Conservation (phyloP, 2,888 invertebrate species). For the Heliothis peltigera region DNA sequence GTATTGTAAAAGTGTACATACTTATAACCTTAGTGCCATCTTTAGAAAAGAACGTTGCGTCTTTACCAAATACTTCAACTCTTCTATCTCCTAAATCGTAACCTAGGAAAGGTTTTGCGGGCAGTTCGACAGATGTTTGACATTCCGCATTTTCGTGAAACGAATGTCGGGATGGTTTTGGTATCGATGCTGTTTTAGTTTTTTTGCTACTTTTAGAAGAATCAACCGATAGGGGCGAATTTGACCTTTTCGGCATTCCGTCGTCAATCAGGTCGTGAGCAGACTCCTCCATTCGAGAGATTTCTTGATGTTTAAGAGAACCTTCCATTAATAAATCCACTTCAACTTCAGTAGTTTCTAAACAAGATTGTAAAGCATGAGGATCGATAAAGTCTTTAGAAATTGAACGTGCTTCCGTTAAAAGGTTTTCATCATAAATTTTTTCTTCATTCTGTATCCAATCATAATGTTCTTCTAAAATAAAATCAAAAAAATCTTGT, state of each 20-base stretch:
- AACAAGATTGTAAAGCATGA: constrained; percentile 70
- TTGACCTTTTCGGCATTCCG: constrained; percentile 57
- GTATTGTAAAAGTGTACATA: constrained; percentile 79
- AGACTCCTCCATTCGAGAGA: constrained; percentile 63
- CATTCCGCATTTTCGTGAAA: constrained; percentile 40
- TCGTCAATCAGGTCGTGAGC: constrained; percentile 49
- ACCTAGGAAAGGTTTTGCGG: constrained; percentile 77
- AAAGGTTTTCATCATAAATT: constrained; percentile 73
- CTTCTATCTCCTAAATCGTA: constrained; percentile 83
- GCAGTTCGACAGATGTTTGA: constrained; percentile 48
- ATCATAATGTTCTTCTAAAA: constrained; percentile 84
- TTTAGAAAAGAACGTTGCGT: constrained; percentile 79
- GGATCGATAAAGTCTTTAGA: constrained; percentile 70
- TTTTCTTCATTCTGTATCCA: constrained; percentile 86
- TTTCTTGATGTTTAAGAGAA: constrained; percentile 81
- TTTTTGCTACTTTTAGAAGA: constrained; percentile 73
- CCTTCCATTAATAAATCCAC: constrained; percentile 83
- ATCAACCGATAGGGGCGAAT: constrained; percentile 64
- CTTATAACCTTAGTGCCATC: constrained; percentile 79
- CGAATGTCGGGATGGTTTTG: constrained; percentile 63
- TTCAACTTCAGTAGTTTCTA: constrained; percentile 75
- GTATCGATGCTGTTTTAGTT: constrained; percentile 68
- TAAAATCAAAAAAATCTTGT: constrained; percentile 89
- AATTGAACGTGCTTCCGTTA: constrained; percentile 67
- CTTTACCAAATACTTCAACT: constrained; percentile 84